A percentile compares a stretch with the other conserved stretches of the same genome.
Evolutionary conservation across 2,797 vertebrate genomes (phyloP).

Genomic region (Zalophus californianus): DNA sequence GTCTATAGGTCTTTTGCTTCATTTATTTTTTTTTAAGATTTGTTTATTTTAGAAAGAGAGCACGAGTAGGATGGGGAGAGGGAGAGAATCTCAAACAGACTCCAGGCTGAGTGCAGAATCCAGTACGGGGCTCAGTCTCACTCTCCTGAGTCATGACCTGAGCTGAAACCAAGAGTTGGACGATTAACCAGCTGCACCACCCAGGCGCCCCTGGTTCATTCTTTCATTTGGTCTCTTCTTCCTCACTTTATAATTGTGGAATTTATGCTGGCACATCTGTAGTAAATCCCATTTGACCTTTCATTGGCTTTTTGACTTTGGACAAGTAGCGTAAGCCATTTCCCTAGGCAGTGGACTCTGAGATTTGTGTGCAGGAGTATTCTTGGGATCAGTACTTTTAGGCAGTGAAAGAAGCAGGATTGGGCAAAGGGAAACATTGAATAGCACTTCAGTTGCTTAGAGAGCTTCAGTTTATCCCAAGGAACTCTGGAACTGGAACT

Average conservation of each 20-base stretch:
- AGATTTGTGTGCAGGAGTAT: slow-evolving; percentile 57
- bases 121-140: accelerated
- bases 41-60: background rate
- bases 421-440: background rate
- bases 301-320: slow-evolving; percentile 66
- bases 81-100: background rate
- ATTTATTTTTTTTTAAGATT: background rate
- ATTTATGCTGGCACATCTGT: slow-evolving; percentile 42
- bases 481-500: background rate
- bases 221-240: slow-evolving; percentile 12
- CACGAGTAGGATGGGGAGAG: background rate
- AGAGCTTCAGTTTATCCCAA: background rate
- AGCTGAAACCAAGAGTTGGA: background rate
- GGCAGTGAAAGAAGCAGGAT: background rate
- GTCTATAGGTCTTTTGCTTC: background rate
- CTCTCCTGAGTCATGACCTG: background rate
- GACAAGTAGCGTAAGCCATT: slow-evolving; percentile 59
- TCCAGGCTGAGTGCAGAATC: background rate
- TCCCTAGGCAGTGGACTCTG: slow-evolving; percentile 20
- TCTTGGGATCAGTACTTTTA: slow-evolving; percentile 41
- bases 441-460: slow-evolving; percentile 9
- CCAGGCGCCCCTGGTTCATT: background rate
- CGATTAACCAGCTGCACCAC: background rate
- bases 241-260: slow-evolving; percentile 62
- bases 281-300: slow-evolving; percentile 66